Percentiles rank a stretch among this genome's conserved stretches.
phyloP scores from a whole-genome alignment of 2,888 invertebrate genomes.

The Chaetoderma sp. region DNA sequence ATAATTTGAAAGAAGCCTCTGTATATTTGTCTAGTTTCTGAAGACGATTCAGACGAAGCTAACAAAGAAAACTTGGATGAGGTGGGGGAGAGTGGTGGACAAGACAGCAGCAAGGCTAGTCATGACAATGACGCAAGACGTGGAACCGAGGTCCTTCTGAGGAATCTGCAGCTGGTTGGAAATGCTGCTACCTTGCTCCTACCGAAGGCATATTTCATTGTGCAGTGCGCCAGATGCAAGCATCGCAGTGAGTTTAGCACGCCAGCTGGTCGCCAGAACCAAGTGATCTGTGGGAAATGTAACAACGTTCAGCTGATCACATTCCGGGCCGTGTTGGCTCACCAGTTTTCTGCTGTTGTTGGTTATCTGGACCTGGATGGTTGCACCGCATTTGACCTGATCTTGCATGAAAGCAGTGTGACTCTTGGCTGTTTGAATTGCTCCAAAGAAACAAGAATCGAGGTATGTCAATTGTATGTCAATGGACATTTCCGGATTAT shows the following conservation, averaged over 20 bases:
- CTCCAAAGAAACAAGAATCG: slow-evolving; percentile 57
- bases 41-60: slow-evolving; percentile 24
- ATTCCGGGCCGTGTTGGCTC: slow-evolving; percentile 61
- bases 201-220: slow-evolving; percentile 51
- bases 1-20: too few species aligned
- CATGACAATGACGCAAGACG: slow-evolving; percentile 35
- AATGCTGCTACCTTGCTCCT: slow-evolving; percentile 58
- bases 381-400: slow-evolving; percentile 65
- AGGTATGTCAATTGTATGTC: slow-evolving; percentile 48
- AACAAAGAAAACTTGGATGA: slow-evolving; percentile 3
- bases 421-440: slow-evolving; percentile 67
- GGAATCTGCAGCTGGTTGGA: slow-evolving; percentile 60
- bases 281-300: slow-evolving; percentile 61
- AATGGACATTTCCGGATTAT: too few species aligned
- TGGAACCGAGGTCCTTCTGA: slow-evolving; percentile 65
- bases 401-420: slow-evolving; percentile 63
- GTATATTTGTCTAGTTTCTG: slow-evolving; percentile 9
- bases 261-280: slow-evolving; percentile 49
- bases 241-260: slow-evolving; percentile 54
- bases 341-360: slow-evolving; percentile 60
- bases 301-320: slow-evolving; percentile 49
- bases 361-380: slow-evolving; percentile 67
- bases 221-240: slow-evolving; percentile 64
- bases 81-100: background rate
- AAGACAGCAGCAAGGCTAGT: slow-evolving; percentile 16